Percentiles rank a stretch among this genome's conserved stretches.
Conservation (phyloP, 2,888 invertebrate genomes). For the Stratiomys singularior region DNA sequence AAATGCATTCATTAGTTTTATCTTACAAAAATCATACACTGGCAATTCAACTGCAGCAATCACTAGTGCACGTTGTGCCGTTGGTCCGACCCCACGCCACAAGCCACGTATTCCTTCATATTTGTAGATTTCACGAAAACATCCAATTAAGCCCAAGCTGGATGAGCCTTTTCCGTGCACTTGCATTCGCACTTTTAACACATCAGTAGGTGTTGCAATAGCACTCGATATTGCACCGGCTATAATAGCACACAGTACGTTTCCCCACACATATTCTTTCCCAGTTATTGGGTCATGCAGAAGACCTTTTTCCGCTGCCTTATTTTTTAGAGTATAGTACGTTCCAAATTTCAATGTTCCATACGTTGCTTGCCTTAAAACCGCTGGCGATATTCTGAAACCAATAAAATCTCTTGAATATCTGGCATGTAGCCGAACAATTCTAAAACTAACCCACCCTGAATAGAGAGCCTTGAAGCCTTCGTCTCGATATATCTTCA, state of each 20-base stretch:
- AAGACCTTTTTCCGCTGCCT: slow-evolving; percentile 69
- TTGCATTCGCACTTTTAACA: slow-evolving; percentile 96
- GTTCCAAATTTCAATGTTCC: slow-evolving; percentile 97
- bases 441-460: slow-evolving; percentile 70
- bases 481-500: slow-evolving; percentile 87
- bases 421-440: background rate
- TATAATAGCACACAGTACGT: slow-evolving; percentile 80
- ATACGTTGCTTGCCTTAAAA: slow-evolving; percentile 92
- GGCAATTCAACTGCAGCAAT: slow-evolving; percentile 95
- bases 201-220: slow-evolving; percentile 97
- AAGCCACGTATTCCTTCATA: slow-evolving; percentile 86
- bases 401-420: background rate
- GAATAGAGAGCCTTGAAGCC: slow-evolving; percentile 87
- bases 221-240: slow-evolving; percentile 87
- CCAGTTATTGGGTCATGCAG: slow-evolving; percentile 64
- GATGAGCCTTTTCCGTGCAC: slow-evolving; percentile 70
- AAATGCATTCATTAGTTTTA: slow-evolving; percentile 73
- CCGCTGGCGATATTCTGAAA: slow-evolving; percentile 88
- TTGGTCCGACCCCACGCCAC: slow-evolving; percentile 93
- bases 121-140: slow-evolving; percentile 83
- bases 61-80: slow-evolving; percentile 91
- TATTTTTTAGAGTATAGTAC: slow-evolving; percentile 87
- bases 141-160: slow-evolving; percentile 74
- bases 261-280: slow-evolving; percentile 71
- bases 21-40: slow-evolving; percentile 91